Conservation (phyloP, 2,113 vertebrate genomes). For the Nematolebias whitei region DNA sequence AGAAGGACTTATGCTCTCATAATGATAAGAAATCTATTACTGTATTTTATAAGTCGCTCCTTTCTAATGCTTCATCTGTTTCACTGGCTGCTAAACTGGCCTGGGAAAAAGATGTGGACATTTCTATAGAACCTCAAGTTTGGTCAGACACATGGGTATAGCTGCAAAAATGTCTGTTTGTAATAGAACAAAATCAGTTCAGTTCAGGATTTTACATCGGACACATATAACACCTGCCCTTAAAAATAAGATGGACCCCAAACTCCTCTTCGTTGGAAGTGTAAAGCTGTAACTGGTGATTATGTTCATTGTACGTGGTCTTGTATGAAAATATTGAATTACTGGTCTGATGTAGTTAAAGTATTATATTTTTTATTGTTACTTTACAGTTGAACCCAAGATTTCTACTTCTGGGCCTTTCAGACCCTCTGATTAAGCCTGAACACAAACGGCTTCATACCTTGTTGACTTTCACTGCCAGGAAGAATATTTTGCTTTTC, state of each 20-base stretch:
- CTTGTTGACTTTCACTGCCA: not conserved
- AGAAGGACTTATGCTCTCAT: not conserved
- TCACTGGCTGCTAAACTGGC: not conserved
- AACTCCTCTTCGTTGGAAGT: not conserved
- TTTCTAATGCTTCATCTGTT: not conserved
- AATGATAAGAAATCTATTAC: not conserved
- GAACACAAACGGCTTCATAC: not conserved
- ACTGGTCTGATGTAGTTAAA: no score
- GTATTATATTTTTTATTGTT: no score
- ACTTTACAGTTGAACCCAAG: no score
- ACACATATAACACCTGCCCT: not conserved
- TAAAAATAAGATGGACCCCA: not conserved
- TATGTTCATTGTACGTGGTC: not conserved
- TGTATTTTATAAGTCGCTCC: not conserved
- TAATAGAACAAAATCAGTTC: not conserved
- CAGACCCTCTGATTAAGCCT: no score
- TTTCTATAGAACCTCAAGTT: not conserved
- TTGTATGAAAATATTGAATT: not conserved
- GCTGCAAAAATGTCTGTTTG: not conserved
- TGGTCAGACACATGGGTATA: not conserved
- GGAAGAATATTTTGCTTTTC: not conserved
- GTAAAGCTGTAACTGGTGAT: not conserved
- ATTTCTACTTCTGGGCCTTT: no score
- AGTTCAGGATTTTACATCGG: not conserved
- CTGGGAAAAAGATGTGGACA: not conserved